A percentile compares a stretch with the other conserved stretches of the same genome.
These are phyloP conservation scores for Apogon talboti DNA, from an alignment of 2,797 vertebrate species.

Conservation along the genomic window DNA sequence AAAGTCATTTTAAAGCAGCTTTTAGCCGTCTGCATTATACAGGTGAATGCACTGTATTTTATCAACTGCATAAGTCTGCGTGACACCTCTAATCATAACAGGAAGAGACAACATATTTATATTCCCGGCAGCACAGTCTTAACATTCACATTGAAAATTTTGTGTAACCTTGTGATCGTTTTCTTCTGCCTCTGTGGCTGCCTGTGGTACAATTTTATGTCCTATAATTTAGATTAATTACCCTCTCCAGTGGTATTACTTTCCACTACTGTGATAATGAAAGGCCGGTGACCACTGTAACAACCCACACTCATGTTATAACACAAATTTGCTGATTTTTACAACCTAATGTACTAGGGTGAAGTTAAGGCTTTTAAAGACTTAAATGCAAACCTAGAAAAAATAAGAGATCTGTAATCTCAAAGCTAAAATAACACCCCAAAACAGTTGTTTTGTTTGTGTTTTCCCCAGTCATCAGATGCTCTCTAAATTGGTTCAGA, in stretches of 20 bases:
- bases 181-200: neutral
- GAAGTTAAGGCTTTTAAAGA: no score
- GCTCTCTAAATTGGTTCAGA: neutral
- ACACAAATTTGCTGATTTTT: no score
- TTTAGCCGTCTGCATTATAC: neutral
- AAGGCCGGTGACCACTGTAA: neutral
- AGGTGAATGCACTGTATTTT: neutral
- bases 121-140: neutral
- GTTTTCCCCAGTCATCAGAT: neutral
- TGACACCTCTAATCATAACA: conserved; percentile 1
- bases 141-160: neutral
- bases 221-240: conserved; percentile 18
- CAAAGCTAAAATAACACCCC: conserved; percentile 1
- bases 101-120: neutral
- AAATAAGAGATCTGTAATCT: neutral
- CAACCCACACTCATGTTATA: no score
- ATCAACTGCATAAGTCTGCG: conserved; percentile 14
- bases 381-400: no score
- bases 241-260: conserved; percentile 15
- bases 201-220: conserved; percentile 9
- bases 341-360: no score
- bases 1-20: conserved; percentile 18
- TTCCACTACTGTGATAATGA: neutral
- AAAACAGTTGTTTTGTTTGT: neutral
- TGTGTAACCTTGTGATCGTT: neutral